phyloP scores from a whole-genome alignment of 2,797 vertebrate genomes.

The Furcifer pardalis region DNA sequence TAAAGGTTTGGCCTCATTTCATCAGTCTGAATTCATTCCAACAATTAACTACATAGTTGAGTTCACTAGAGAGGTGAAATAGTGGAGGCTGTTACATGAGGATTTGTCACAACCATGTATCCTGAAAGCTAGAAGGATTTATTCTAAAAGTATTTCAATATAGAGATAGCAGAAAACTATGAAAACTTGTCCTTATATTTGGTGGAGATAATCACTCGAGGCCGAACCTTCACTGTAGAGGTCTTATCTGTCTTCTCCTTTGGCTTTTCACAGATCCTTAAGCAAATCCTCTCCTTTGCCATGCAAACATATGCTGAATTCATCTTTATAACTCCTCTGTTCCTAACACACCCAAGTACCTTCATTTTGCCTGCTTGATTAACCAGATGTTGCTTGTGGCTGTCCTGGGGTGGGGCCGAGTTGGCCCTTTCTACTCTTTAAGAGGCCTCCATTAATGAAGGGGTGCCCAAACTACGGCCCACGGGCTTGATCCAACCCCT shows the following conservation, averaged over 20 bases:
- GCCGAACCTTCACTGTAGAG: background rate
- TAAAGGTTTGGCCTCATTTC: background rate
- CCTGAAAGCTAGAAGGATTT: too few species aligned
- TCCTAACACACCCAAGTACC: background rate
- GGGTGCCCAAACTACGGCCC: too few species aligned
- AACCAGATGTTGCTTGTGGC: background rate
- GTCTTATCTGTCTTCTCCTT: background rate
- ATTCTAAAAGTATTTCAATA: background rate
- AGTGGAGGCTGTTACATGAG: background rate
- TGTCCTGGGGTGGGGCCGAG: background rate
- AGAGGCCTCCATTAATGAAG: background rate
- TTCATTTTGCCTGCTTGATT: slow-evolving; percentile 8
- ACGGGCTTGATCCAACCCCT: too few species aligned
- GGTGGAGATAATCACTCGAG: background rate
- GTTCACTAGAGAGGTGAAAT: background rate
- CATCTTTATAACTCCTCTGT: background rate
- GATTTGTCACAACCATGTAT: background rate
- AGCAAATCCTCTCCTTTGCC: background rate
- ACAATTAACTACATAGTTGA: too few species aligned
- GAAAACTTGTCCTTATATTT: background rate
- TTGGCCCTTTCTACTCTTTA: background rate
- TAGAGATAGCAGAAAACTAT: too few species aligned
- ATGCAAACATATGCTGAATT: background rate
- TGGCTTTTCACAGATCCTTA: background rate
- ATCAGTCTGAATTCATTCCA: too few species aligned